These are phyloP conservation scores for Crossocerus cetratus DNA, from an alignment of 2,888 invertebrate species.

Conservation along the genomic window DNA sequence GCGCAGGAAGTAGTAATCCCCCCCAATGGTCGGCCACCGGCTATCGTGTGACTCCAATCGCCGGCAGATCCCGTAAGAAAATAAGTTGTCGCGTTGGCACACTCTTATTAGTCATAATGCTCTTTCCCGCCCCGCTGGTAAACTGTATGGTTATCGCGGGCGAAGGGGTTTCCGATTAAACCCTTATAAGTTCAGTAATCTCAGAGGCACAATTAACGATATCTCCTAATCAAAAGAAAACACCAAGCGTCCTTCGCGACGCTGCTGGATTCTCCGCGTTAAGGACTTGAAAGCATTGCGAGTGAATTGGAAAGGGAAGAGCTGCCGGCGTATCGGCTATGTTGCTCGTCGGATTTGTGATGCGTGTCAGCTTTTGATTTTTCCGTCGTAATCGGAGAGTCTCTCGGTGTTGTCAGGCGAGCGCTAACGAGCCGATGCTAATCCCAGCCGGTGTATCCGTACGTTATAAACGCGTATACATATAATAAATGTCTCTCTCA, in stretches of 20 bases:
- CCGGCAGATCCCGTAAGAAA: neutral
- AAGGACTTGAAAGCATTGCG: too few relatives aligned
- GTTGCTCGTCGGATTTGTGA: too few relatives aligned
- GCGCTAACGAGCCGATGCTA: too few relatives aligned
- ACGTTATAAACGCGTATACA: conserved; percentile 27
- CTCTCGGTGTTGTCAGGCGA: too few relatives aligned
- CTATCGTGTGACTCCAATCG: conserved; percentile 18
- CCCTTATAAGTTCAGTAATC: conserved; percentile 24
- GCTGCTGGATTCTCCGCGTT: too few relatives aligned
- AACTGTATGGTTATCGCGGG: neutral
- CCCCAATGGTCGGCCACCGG: neutral
- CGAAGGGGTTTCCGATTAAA: conserved; percentile 15
- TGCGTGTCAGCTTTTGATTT: too few relatives aligned
- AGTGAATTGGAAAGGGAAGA: too few relatives aligned
- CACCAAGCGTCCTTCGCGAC: too few relatives aligned
- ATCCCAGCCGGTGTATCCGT: neutral
- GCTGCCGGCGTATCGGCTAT: too few relatives aligned
- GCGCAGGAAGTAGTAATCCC: neutral
- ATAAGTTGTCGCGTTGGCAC: conserved; percentile 8
- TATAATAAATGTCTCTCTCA: conserved; percentile 38
- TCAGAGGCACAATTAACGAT: neutral
- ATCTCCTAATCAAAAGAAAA: too few relatives aligned
- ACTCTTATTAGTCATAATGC: conserved; percentile 7
- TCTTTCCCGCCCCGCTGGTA: conserved; percentile 9
- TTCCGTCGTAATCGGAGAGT: too few relatives aligned